These are phyloP conservation scores for Ladona fulva DNA, from an alignment of 1,140 invertebrate genomes.

Conservation along the genomic window DNA sequence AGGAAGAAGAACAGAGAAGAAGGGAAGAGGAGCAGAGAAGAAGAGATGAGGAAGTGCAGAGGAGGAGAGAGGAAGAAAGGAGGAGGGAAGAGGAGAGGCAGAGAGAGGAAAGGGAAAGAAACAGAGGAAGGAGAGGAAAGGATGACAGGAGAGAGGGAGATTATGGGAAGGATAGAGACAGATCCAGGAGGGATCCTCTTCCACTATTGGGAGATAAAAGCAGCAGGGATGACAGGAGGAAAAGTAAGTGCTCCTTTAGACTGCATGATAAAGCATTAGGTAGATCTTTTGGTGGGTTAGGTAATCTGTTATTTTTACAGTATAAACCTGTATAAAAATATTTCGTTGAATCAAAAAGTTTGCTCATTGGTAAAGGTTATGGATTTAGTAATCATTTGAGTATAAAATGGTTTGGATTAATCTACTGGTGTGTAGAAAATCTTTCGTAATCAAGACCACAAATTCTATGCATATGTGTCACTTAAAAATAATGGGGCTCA, in stretches of 20 bases:
- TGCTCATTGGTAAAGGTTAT: too few species aligned
- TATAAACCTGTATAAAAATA: too few species aligned
- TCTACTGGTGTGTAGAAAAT: too few species aligned
- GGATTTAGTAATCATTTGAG: too few species aligned
- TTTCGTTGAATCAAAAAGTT: too few species aligned
- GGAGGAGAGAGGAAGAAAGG: slow-evolving; percentile 13
- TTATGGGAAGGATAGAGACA: neutral
- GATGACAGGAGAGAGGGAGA: neutral
- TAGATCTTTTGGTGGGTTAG: too few species aligned
- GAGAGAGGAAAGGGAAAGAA: slow-evolving; percentile 17
- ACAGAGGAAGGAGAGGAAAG: slow-evolving; percentile 14
- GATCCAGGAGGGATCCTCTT: neutral
- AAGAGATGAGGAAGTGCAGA: slow-evolving; percentile 8
- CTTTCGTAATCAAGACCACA: too few species aligned
- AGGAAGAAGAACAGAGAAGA: slow-evolving; percentile 10
- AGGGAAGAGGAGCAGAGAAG: slow-evolving; percentile 11
- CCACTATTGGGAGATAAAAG: neutral
- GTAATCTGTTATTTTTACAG: too few species aligned
- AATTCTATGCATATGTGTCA: too few species aligned
- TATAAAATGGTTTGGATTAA: too few species aligned
- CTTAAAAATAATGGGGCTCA: too few species aligned
- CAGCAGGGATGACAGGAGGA: slow-evolving; percentile 10
- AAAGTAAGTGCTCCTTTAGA: neutral
- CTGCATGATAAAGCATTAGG: too few species aligned
- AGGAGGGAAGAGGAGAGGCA: slow-evolving; percentile 17